Conservation (phyloP, 1,140 invertebrate genomes). For the Penaeus indicus region DNA sequence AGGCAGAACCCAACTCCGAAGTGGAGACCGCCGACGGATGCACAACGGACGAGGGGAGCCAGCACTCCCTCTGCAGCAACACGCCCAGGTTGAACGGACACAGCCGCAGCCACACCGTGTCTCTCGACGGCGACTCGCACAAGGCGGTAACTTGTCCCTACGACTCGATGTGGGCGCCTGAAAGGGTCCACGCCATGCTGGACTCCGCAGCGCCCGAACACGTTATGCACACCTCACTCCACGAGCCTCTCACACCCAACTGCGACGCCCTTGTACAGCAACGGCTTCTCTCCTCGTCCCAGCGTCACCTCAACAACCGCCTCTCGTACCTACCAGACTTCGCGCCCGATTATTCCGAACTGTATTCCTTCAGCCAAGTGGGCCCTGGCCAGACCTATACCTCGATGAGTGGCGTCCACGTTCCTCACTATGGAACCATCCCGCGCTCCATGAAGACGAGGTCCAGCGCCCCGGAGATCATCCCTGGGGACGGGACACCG, state of each 20-base stretch:
- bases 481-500: slow-evolving; percentile 57
- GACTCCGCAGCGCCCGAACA: slow-evolving; percentile 65
- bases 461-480: slow-evolving; percentile 46
- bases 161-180: slow-evolving; percentile 57
- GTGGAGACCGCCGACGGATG: slow-evolving; percentile 31
- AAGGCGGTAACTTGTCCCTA: slow-evolving; percentile 35
- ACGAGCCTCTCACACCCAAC: slow-evolving; percentile 41
- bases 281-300: slow-evolving; percentile 36
- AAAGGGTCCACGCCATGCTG: slow-evolving; percentile 61
- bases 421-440: slow-evolving; percentile 60
- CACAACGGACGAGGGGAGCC: slow-evolving; percentile 49
- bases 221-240: slow-evolving; percentile 61
- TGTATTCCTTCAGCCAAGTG: slow-evolving; percentile 49
- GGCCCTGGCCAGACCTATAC: slow-evolving; percentile 34
- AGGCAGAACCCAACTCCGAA: slow-evolving; percentile 43
- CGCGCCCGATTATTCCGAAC: slow-evolving; percentile 59
- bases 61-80: slow-evolving; percentile 35
- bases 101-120: slow-evolving; percentile 47
- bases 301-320: slow-evolving; percentile 48
- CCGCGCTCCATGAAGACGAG: slow-evolving; percentile 59
- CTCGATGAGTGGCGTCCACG: slow-evolving; percentile 12
- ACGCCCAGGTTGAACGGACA: slow-evolving; percentile 28
- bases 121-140: slow-evolving; percentile 38
- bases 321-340: slow-evolving; percentile 60
- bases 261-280: slow-evolving; percentile 44